Evolutionary conservation across 1,140 invertebrate species (phyloP), one percentile per base, ranked within the genome.

Genomic region (Lerema accius): DNA sequence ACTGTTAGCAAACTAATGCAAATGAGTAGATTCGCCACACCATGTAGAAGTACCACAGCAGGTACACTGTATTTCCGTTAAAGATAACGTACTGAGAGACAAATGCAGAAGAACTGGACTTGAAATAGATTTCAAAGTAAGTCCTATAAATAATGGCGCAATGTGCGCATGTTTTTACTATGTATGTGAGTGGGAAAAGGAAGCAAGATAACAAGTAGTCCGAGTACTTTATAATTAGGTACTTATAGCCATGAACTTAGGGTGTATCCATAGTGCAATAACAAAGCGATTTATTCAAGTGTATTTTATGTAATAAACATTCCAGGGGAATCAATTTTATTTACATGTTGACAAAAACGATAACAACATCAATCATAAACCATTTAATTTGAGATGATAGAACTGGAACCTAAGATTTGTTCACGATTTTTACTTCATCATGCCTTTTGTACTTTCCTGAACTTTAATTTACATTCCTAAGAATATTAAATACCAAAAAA

Each of bases 1-100:
- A 71, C 61, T 70, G 63, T 68, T 60, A 51, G 53, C 42, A 46
- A 58, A 35, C 28, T 28, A 46, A 46, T 46, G 55, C 26, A 58
- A 58, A 58, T 46, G 26, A 19, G 42, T 1, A 35, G 26, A 46
- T 56, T 56, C 53, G 4, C 23, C 14, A 23, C 19, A 23, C n/a
- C n/a, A n/a, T n/a, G n/a, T n/a, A n/a, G n/a, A 32, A 42, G 37
- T 42, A 14, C 5, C 17, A 14, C 11, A 45, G 45, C 26, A 17
- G 10, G 15, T 17, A 28, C 14, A 32, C 5, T 15, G 23, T 49
- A 49, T 49, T 32, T 32, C 23, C 23, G 15, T 32, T 14, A 23
- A 48, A 26, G 19, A 15, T 32, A 32, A 32, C 28, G 9, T 32
- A 11, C 35, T 37, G 35, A 32, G 10, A 11, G 0, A 37, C 35